Conservation (phyloP, 2,797 vertebrate species). For the Dermochelys coriacea region DNA sequence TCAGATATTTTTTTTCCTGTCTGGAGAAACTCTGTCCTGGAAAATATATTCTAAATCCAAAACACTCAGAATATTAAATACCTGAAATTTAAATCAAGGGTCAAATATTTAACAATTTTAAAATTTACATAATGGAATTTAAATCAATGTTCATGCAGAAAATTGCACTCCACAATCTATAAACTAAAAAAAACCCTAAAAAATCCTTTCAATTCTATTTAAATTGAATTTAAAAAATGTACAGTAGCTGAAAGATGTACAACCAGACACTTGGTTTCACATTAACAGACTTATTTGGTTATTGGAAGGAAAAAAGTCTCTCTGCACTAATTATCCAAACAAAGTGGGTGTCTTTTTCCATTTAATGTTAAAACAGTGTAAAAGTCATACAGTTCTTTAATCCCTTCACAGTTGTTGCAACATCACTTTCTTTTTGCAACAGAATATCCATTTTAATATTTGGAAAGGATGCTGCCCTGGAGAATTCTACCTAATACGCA, state of each 20-base stretch:
- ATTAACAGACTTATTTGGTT: not conserved
- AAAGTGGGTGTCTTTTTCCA: not conserved
- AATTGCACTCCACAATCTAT: not conserved
- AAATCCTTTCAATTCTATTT: not conserved
- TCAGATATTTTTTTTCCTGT: not conserved
- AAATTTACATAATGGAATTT: not conserved
- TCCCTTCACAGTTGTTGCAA: not conserved
- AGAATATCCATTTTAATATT: not conserved
- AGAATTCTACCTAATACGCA: not conserved
- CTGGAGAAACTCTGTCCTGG: not conserved
- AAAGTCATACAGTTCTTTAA: not conserved
- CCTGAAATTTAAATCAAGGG: not conserved
- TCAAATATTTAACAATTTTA: not conserved
- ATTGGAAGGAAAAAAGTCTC: not conserved
- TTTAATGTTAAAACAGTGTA: not conserved
- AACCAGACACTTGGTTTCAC: not conserved
- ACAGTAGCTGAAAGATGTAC: not conserved
- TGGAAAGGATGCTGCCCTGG: not conserved
- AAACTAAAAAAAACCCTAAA: not conserved
- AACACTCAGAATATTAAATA: not conserved
- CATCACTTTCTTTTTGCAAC: not conserved
- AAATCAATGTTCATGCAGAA: not conserved
- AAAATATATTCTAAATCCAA: not conserved
- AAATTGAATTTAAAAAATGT: constrained; percentile 8
- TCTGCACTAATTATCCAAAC: not conserved